Evolutionary conservation across 2,888 invertebrate species (phyloP), one percentile per base, ranked within the genome.

Genomic region (Abrostola tripartita): DNA sequence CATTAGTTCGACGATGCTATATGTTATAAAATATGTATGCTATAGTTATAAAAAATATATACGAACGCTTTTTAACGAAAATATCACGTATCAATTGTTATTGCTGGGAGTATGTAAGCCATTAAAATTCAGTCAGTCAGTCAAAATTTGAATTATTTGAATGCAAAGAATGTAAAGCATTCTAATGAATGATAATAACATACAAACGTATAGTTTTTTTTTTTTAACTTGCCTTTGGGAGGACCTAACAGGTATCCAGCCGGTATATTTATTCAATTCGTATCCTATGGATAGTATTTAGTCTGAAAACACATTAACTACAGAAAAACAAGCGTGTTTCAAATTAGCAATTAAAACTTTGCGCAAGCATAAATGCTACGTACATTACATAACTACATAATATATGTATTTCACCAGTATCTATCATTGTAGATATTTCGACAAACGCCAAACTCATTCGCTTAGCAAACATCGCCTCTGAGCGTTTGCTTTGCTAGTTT

Each of bases 1-100:
- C 88, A 88, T 88, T 90, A 90, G 79, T 71, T 76, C 65, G 59
- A 61, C 78, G 75, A 71, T 82, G 84, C 86, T 87, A 85, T 79
- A n/a, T n/a, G n/a, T n/a, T n/a, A n/a, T n/a, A n/a, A n/a, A n/a
- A n/a, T n/a, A n/a, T n/a, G n/a, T n/a, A n/a, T n/a, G n/a, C n/a
- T 80, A 78, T 70, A 68, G 56, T 59, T 67, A 70, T 61, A 65
- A 65, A 52, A 67, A 61, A 59, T 56, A 50, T 52, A 59, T 35
- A 37, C 6, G 7, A 9, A 37, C 6, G 42, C 53, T 68, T 66
- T 38, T 54, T 59, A 41, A 64, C 51, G 37, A 44, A 68, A 65
- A 68, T 52, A 61, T 65, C 11, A 56, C 6, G 41, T 60, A 56
- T 61, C 56, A 66, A 64, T 67, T 62, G 70, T 61, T 52, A 49